These are phyloP conservation scores for Gobius niger DNA, from an alignment of 2,113 vertebrate genomes.

Conservation along the genomic window DNA sequence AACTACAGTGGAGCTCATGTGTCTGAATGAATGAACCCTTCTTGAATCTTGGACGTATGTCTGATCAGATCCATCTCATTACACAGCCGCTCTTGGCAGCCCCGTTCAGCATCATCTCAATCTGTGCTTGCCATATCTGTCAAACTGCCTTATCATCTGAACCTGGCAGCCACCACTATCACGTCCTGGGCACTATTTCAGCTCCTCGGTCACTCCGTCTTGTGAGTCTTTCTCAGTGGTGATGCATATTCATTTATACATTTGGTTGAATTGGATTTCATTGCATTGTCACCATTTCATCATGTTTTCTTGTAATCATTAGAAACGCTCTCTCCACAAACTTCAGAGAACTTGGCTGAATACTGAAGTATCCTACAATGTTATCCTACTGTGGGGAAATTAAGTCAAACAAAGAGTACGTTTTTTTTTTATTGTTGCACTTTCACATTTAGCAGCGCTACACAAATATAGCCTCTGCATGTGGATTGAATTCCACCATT, in stretches of 20 bases:
- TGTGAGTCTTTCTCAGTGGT: constrained; percentile 21
- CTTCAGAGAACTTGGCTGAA: no score
- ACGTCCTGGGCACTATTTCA: constrained; percentile 30
- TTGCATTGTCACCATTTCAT: no score
- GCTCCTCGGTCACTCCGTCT: constrained; percentile 22
- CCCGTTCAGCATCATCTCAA: constrained; percentile 26
- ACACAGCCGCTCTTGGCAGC: constrained; percentile 44
- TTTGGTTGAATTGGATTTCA: no score
- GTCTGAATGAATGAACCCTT: constrained; percentile 35
- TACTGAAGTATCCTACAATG: no score
- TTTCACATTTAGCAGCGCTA: constrained; percentile 39
- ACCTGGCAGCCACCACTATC: constrained; percentile 29
- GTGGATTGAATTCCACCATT: constrained; percentile 39
- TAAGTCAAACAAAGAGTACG: not conserved
- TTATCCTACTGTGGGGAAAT: no score
- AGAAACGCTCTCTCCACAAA: no score
- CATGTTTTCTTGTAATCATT: no score
- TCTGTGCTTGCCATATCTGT: constrained; percentile 48
- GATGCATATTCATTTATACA: no score
- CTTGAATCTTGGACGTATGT: constrained; percentile 35
- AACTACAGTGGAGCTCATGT: constrained; percentile 27
- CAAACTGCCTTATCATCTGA: constrained; percentile 26
- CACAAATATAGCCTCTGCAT: constrained; percentile 50
- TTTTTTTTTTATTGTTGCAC: constrained; percentile 9
- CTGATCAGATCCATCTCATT: constrained; percentile 50